Base-by-base conservation (phyloP, 2,113 vertebrate species). In the Arenaria interpres region DNA sequence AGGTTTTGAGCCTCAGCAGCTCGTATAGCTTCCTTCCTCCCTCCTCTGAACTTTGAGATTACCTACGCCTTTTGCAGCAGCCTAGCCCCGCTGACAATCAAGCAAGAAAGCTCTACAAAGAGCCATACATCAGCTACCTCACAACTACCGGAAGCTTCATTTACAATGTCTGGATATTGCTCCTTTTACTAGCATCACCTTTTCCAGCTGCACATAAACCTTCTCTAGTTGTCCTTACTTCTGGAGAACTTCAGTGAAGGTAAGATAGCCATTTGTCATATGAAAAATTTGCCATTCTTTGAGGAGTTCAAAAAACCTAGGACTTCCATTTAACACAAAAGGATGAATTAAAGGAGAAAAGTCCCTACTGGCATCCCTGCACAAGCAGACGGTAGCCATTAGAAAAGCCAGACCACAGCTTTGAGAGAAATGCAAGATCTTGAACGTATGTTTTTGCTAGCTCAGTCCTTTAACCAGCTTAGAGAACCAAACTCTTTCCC, bases 401-500 rank as follows among this genome's bases (percentile, higher is more conserved):
- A 90, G 39, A 86, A 87, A 81, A 82, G 51, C 17, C 46, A 89
- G 79, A 77, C 33, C 45, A 77, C 9, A 56, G 24, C 33, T 89
- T 67, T 95, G 76, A 90, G 84, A 85, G 73, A 92, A 78, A 88
- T 8, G 32, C 33, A 43, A 76, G 83, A 69, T 53, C 33, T 20
- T 75, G 73, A 69, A 78, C 72, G 33, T 7, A 45, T 2, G 3
- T 77, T 89, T 87, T 74, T 89, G 75, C 90, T 64, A 90, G 57
- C 14, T 68, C 71, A 37, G 12, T 20, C 86, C 87, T 72, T 39
- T 5, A 79, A 73, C 37, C 60, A 91, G 17, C 63, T 89, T 82
- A 68, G 81, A 86, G 86, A 90, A 93, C 68, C 59, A 86, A 86
- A 84, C 41, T n/a, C 90, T 91, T 95, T 92, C 91, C 77, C 53